Conservation (phyloP, 2,797 vertebrate genomes). For the Muscicapa comitata region DNA sequence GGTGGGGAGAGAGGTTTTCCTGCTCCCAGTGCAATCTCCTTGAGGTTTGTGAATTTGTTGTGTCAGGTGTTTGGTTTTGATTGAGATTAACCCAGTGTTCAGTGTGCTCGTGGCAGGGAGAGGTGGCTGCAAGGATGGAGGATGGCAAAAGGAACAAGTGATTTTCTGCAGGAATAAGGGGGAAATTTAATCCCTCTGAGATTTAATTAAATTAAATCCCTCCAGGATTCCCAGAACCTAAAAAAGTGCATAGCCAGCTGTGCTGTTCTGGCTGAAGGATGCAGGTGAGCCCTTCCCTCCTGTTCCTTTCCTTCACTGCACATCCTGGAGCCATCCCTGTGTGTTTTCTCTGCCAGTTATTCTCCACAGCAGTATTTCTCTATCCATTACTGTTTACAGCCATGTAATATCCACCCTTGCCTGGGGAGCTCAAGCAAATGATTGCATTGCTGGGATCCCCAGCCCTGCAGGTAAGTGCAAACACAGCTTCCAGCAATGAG, state of each 20-base stretch:
- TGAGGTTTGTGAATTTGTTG: neutral
- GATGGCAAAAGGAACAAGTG: accelerated
- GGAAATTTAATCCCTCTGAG: no score
- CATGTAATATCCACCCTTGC: neutral
- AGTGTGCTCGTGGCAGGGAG: accelerated
- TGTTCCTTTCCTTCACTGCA: neutral
- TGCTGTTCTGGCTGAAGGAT: neutral
- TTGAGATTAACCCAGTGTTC: accelerated
- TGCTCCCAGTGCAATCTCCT: neutral
- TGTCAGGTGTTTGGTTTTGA: neutral
- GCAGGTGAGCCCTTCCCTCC: neutral
- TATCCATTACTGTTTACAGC: neutral
- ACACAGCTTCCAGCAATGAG: conserved; percentile 26
- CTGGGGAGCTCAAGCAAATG: conserved; percentile 47
- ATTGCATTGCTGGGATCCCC: conserved; percentile 46
- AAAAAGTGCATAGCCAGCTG: neutral
- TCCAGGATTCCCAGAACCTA: no score
- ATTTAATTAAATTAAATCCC: no score
- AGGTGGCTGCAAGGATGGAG: neutral
- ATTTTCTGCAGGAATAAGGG: neutral
- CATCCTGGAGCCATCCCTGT: neutral
- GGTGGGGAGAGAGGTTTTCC: neutral
- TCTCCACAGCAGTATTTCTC: neutral
- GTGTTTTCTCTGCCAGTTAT: neutral
- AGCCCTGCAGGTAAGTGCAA: conserved; percentile 7